Conservation (phyloP, 2,888 invertebrate genomes). For the Stenichneumon culpator region DNA sequence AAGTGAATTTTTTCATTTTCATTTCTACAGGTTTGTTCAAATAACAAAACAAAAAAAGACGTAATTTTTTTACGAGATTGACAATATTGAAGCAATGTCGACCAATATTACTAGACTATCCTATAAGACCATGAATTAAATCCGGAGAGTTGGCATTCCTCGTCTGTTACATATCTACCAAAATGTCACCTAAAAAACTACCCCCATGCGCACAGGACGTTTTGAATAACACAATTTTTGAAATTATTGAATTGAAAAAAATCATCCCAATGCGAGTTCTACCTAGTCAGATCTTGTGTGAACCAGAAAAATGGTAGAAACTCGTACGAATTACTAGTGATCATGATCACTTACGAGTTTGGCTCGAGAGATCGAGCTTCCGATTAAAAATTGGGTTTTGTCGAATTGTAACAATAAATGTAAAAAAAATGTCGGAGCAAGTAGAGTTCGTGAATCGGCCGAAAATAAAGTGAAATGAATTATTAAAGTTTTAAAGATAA, state of each 20-base stretch:
- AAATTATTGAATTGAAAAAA: not conserved
- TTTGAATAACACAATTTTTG: not conserved
- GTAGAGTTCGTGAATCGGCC: slow-evolving; percentile 82
- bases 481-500: slow-evolving; percentile 67
- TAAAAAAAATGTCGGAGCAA: slow-evolving; percentile 72
- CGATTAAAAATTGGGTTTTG: slow-evolving; percentile 14
- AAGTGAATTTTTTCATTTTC: not conserved
- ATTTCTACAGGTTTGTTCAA: not conserved
- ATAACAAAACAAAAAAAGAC: not conserved
- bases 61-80: not conserved
- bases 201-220: not conserved
- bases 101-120: slow-evolving; percentile 24
- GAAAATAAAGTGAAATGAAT: slow-evolving; percentile 70
- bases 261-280: not conserved
- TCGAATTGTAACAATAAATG: slow-evolving; percentile 50
- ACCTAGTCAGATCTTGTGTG: not conserved
- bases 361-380: slow-evolving; percentile 31
- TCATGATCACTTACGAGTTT: not conserved
- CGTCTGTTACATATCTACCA: not conserved
- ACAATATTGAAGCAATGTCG: slow-evolving; percentile 42
- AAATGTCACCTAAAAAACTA: not conserved
- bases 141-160: not conserved
- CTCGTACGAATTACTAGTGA: not conserved
- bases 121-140: not conserved
- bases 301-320: not conserved